Base-by-base conservation (phyloP, 2,888 invertebrate genomes). In the Andrena fulva region DNA sequence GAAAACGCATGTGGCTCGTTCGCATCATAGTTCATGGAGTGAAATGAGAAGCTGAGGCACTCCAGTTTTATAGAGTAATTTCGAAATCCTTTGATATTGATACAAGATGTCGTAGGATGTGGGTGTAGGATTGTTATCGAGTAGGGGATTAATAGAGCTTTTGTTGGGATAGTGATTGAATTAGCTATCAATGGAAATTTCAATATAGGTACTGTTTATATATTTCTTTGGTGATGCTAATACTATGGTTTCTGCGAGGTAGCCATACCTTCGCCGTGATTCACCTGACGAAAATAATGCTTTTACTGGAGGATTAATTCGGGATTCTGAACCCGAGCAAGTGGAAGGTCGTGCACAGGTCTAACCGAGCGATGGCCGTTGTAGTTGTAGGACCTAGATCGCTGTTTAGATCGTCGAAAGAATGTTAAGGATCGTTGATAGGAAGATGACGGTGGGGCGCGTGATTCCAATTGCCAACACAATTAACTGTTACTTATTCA, bases 341-440 rank as follows among this genome's bases (percentile, higher is more conserved):
- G 77, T 16, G 70, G 76, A 82, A 67, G 20, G 71, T 67, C 52
- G 86, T 86, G 86, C 86, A 82, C 84, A 52, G 85, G 74, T 84
- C 79, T 74, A 54, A 42, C 27, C 60, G 8, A 52, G 63, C 20
- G 66, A 52, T 33, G 67, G 31, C 5, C 56, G 71, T 68, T n/a
- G n/a, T 8, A n/a, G 54, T 48, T 12, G 56, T 50, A 63, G 75
- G 56, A 74, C 52, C 33, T 12, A 66, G 73, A 74, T 70, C 64
- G 70, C 4, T 31, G 52, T 20, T 63, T 56, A 68, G 78, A 64
- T 79, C 48, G 48, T 42, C 6, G 20, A 24, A 20, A 48, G 33
- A 62, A 24, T 54, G 42, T 1, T 12, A 70, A 67, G 48, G 64
- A 77, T 66, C n/a, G 10, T 20, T 48, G 60, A 71, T 77, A 68